phyloP scores from a whole-genome alignment of 2,888 invertebrate genomes.

The Campoplex capitator region DNA sequence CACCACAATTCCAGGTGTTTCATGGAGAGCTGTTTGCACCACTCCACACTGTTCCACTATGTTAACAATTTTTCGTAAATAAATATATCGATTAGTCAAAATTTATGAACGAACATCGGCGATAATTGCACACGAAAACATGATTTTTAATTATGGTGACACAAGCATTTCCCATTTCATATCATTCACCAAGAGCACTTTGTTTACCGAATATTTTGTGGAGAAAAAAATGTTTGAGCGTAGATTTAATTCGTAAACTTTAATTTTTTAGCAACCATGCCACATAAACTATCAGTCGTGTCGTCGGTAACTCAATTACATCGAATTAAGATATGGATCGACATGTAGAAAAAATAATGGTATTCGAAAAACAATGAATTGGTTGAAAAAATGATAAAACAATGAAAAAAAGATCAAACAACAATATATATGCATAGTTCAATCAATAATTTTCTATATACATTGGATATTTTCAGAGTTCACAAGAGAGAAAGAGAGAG shows the following conservation, averaged over 20 bases:
- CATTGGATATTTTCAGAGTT: neutral
- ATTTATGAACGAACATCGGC: neutral
- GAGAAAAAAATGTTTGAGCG: no score
- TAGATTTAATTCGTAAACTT: no score
- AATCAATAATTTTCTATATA: neutral
- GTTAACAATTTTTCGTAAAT: constrained; percentile 3
- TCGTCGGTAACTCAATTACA: no score
- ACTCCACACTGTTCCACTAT: neutral
- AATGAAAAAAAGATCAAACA: neutral
- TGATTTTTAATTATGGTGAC: neutral
- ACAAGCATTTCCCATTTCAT: neutral
- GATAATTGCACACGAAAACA: neutral
- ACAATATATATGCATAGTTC: neutral
- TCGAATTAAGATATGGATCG: no score
- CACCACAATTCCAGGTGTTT: constrained; percentile 45
- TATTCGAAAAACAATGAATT: no score
- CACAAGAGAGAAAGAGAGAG: constrained; percentile 1
- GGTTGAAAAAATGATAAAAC: neutral
- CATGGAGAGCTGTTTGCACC: constrained; percentile 21
- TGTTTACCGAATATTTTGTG: no score
- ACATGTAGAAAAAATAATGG: no score
- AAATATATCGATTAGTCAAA: neutral
- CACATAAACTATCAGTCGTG: no score
- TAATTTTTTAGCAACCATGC: no score
- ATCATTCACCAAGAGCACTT: no score